Percentiles rank a stretch among this genome's conserved stretches.
Evolutionary conservation across 2,797 vertebrate species (phyloP).

Genomic region (Heterohyrax brucei): DNA sequence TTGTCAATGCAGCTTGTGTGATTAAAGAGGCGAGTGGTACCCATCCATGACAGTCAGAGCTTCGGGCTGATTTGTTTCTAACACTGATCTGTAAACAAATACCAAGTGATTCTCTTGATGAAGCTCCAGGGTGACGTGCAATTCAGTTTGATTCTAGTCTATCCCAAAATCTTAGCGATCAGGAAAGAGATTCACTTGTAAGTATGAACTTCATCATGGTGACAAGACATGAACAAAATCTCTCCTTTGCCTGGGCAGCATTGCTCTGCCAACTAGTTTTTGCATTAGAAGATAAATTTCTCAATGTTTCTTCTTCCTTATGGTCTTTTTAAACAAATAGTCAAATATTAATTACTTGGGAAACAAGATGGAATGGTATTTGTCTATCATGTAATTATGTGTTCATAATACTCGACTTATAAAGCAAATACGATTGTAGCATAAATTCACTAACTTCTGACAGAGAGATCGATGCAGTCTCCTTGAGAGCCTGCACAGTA

Average conservation of each 20-base stretch:
- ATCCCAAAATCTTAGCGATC: not conserved
- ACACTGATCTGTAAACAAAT: conserved; percentile 57
- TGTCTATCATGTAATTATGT: conserved; percentile 65
- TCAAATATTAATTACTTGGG: conserved; percentile 61
- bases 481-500: not conserved
- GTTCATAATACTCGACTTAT: conserved; percentile 5
- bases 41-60: not conserved
- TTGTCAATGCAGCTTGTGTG: conserved; percentile 47
- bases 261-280: not conserved
- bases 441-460: conserved; percentile 52
- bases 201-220: not conserved
- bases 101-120: conserved; percentile 26
- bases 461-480: conserved; percentile 35
- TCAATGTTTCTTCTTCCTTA: not conserved
- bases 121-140: not conserved
- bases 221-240: not conserved
- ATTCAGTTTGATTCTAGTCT: not conserved
- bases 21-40: not conserved
- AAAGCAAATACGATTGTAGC: conserved; percentile 59
- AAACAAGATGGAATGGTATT: conserved; percentile 54
- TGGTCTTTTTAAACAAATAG: conserved; percentile 4
- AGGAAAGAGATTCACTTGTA: not conserved
- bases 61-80: conserved; percentile 23
- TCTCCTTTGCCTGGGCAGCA: not conserved
- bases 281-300: not conserved